Conservation (phyloP, 2,797 vertebrate species). For the Aplochiton taeniatus region DNA sequence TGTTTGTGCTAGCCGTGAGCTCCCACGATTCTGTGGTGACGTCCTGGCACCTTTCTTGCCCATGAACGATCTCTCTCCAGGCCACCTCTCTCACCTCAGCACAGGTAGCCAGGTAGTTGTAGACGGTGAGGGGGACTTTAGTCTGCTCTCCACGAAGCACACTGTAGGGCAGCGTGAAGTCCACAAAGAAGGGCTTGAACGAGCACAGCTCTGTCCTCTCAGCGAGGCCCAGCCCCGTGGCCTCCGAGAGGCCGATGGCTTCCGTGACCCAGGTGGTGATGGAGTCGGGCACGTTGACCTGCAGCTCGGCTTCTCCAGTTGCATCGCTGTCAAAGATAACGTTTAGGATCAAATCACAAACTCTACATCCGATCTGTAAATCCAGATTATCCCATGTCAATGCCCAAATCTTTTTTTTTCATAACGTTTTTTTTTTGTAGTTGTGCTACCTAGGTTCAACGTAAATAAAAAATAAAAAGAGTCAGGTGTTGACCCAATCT, state of each 20-base stretch:
- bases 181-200: conserved; percentile 91
- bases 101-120: conserved; percentile 86
- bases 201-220: conserved; percentile 77
- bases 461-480: conserved; percentile 44
- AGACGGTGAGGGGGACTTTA: conserved; percentile 87
- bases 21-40: too few relatives aligned
- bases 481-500: conserved; percentile 59
- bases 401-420: too few relatives aligned
- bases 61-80: conserved; percentile 1
- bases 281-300: conserved; percentile 84
- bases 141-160: conserved; percentile 90
- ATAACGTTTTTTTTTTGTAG: too few relatives aligned
- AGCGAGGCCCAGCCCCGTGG: conserved; percentile 82
- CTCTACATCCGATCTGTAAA: too few relatives aligned
- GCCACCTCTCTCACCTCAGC: conserved; percentile 77
- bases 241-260: conserved; percentile 81
- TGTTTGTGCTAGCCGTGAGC: conserved; percentile 28
- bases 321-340: conserved; percentile 56
- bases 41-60: not conserved
- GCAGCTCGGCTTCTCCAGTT: conserved; percentile 81
- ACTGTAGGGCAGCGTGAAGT: conserved; percentile 86
- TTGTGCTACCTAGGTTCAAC: too few relatives aligned
- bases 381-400: too few relatives aligned
- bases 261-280: conserved; percentile 91
- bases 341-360: too few relatives aligned